These are phyloP conservation scores for Sus scrofa DNA, from an alignment of 2,113 vertebrate species.

Conservation along the genomic window DNA sequence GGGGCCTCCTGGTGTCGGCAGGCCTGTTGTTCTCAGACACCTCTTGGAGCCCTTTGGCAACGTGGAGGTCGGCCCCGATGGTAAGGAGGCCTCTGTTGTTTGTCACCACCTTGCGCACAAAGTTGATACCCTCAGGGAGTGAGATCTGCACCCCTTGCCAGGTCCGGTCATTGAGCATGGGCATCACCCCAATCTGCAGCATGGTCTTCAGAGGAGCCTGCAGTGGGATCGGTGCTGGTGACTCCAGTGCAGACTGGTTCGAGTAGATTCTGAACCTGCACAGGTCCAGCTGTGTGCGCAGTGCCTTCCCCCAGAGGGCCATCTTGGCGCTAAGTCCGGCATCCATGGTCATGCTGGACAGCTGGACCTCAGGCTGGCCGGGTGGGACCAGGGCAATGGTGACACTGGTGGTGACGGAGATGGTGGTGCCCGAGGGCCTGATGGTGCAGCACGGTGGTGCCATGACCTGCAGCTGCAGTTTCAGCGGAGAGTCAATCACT, in stretches of 20 bases:
- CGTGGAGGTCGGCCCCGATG: constrained; percentile 96
- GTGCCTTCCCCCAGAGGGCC: constrained; percentile 91
- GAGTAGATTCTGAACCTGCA: constrained; percentile 98
- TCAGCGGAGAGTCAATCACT: constrained; percentile 91
- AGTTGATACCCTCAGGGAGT: constrained; percentile 95
- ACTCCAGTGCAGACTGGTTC: constrained; percentile 95
- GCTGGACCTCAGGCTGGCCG: constrained; percentile 86
- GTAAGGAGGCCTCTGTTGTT: constrained; percentile 98
- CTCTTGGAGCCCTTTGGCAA: constrained; percentile 94
- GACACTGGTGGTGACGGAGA: constrained; percentile 91
- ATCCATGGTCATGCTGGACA: constrained; percentile 97
- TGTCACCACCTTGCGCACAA: constrained; percentile 93
- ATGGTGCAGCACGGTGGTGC: constrained; percentile 91
- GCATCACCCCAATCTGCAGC: constrained; percentile 95
- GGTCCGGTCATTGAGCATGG: constrained; percentile 94
- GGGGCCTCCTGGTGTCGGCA: rapidly evolving
- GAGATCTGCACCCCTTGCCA: constrained; percentile 95
- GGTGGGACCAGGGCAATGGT: constrained; percentile 91
- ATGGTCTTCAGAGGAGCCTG: constrained; percentile 95
- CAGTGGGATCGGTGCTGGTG: constrained; percentile 95
- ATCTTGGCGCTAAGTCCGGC: constrained; percentile 93
- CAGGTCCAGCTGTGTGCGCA: constrained; percentile 92
- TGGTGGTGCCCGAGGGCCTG: constrained; percentile 91
- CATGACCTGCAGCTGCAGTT: constrained; percentile 90
- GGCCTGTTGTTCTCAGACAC: constrained; percentile 89